These are phyloP conservation scores for Hypsibius dujardini DNA, from an alignment of 1,140 invertebrate species.

Conservation along the genomic window DNA sequence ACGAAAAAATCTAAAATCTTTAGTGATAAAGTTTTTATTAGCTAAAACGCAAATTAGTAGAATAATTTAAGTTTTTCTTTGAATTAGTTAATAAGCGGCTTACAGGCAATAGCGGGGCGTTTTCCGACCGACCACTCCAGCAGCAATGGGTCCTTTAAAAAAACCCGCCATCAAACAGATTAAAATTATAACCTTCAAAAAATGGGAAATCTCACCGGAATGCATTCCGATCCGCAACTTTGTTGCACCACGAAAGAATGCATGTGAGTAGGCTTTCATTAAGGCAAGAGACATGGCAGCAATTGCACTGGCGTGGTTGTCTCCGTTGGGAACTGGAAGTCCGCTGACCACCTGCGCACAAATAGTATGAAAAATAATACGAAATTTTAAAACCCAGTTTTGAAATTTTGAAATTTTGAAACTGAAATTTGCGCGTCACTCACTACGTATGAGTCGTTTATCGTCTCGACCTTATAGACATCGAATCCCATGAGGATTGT, in stretches of 20 bases:
- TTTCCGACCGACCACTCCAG: slow-evolving; percentile 39
- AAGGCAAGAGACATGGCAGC: slow-evolving; percentile 44
- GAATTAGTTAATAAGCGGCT: neutral
- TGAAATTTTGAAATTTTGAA: too few species aligned
- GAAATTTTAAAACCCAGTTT: neutral
- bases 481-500: slow-evolving; percentile 33
- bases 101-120: slow-evolving; percentile 39
- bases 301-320: slow-evolving; percentile 40
- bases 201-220: slow-evolving; percentile 33
- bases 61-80: too few species aligned
- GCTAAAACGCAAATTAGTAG: too few species aligned
- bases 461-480: slow-evolving; percentile 33
- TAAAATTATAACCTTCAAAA: neutral
- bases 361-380: neutral
- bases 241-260: slow-evolving; percentile 41
- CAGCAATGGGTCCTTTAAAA: slow-evolving; percentile 20
- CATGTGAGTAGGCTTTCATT: slow-evolving; percentile 35
- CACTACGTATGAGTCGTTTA: slow-evolving; percentile 31
- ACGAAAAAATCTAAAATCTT: too few species aligned
- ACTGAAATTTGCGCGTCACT: too few species aligned
- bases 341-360: neutral
- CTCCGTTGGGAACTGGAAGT: slow-evolving; percentile 26
- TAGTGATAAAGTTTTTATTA: too few species aligned
- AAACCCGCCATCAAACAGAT: neutral
- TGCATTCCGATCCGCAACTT: slow-evolving; percentile 43